Base-by-base conservation (phyloP, 2,113 vertebrate genomes). In the Toxotes chatareus region DNA sequence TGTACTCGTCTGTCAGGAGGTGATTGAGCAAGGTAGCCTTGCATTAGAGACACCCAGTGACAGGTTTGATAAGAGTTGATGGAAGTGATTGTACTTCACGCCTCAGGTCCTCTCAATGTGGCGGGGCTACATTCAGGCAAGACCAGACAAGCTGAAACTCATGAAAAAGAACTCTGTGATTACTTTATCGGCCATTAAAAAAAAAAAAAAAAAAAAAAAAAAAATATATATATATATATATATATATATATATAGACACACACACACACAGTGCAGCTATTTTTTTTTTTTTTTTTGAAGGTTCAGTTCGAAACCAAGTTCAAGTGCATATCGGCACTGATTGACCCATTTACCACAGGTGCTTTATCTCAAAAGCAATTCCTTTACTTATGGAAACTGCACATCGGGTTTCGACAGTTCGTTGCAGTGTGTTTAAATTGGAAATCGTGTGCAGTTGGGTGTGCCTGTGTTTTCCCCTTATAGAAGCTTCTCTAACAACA, bases 31-130 rank as follows among this genome's bases (percentile, higher is more conserved):
- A 92, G 56, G 57, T 46, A 19, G 27, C 55, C 38, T 86, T 87
- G 75, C 80, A 44, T 88, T 85, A 87, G 82, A 87, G 82, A 87
- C 74, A 47, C 44, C 60, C 79, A 47, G 46, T 88, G 82, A 92
- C 90, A 88, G 74, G 49, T 67, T 73, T 62, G 89, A 92, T 92
- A 86, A 90, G 84, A 81, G 78, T 12, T 91, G 91, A 92, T 85
- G 71, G 83, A 88, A 74, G 13, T 87, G 89, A 90, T 87, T 89
- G 85, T 51, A 60, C 84, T 86, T 90, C 60, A 84, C 8, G 87
- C 89, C 82, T 89, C 77, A 60, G 89, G 85, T 73, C 78, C 31
- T 85, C 17, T 63, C 70, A 72, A 7, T 63, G 64, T n/a, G 69
- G 76, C 23, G 0, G 14, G 21, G 75, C 51, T 47, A 40, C 34